Conservation (phyloP, 2,113 vertebrate species). For the Castor canadensis region DNA sequence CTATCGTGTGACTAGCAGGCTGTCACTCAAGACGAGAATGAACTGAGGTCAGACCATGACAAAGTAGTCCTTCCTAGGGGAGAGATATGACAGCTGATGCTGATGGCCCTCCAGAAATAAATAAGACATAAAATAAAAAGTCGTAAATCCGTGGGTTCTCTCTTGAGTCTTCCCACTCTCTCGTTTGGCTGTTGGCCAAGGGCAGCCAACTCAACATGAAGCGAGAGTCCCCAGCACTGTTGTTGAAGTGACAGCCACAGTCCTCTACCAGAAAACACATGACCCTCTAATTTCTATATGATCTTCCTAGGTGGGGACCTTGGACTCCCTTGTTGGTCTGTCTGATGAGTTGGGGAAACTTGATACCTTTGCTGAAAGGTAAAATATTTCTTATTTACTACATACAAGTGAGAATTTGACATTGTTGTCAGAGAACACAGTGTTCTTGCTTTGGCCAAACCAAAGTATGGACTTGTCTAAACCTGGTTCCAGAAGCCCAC, state of each 20-base stretch:
- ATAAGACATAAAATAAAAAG: background rate
- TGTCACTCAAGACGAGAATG: conserved; percentile 10
- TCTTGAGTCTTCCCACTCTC: background rate
- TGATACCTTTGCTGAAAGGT: conserved; percentile 94
- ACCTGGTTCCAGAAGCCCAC: conserved; percentile 24
- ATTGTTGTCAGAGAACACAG: conserved; percentile 75
- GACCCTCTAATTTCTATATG: conserved; percentile 65
- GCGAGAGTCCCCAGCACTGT: background rate
- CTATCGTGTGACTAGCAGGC: background rate
- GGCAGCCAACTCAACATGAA: too few species aligned
- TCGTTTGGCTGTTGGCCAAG: background rate
- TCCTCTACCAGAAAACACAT: background rate
- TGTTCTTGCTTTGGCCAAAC: conserved; percentile 75
- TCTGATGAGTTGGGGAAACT: conserved; percentile 95
- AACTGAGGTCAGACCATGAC: conserved; percentile 22
- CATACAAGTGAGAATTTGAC: conserved; percentile 78
- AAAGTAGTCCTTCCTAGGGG: conserved; percentile 48
- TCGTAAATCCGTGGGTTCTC: background rate
- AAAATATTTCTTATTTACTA: conserved; percentile 87
- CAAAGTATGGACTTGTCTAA: conserved; percentile 35
- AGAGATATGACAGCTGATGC: conserved; percentile 41
- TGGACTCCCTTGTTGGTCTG: conserved; percentile 93
- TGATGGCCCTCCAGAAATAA: background rate
- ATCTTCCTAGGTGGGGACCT: conserved; percentile 90
- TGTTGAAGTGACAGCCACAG: background rate